Percentiles rank a stretch among this genome's conserved stretches.
Conservation (phyloP, 2,797 vertebrate species). For the Macroramphosus scolopax region DNA sequence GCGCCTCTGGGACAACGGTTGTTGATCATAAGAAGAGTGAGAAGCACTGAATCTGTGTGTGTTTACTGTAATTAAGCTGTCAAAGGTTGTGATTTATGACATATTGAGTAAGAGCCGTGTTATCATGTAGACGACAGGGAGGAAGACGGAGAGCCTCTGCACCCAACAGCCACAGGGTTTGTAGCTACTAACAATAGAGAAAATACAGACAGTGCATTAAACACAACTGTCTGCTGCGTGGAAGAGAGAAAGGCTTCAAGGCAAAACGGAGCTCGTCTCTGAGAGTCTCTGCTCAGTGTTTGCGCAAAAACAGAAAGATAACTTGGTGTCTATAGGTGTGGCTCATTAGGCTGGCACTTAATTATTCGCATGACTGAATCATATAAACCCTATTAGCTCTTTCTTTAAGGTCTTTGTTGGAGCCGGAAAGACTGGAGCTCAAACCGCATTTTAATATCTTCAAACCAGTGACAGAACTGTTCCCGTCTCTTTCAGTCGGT, state of each 20-base stretch:
- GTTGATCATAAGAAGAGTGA: slow-evolving; percentile 65
- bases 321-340: background rate
- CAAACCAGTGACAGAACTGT: too few species aligned
- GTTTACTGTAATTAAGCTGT: slow-evolving; percentile 84
- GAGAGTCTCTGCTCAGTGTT: slow-evolving; percentile 21
- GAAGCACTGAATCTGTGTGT: slow-evolving; percentile 61
- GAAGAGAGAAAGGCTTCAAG: slow-evolving; percentile 30
- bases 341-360: background rate
- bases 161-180: slow-evolving; percentile 61
- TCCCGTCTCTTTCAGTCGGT: slow-evolving; percentile 38
- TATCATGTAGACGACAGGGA: slow-evolving; percentile 55
- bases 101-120: slow-evolving; percentile 75
- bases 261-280: slow-evolving; percentile 23
- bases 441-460: too few species aligned
- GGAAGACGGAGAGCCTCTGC: slow-evolving; percentile 24
- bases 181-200: slow-evolving; percentile 60
- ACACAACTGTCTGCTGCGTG: slow-evolving; percentile 35
- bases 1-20: slow-evolving; percentile 70
- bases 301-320: slow-evolving; percentile 16
- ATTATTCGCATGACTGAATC: too few species aligned
- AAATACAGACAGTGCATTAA: slow-evolving; percentile 50
- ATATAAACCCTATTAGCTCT: background rate
- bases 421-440: too few species aligned
- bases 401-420: background rate
- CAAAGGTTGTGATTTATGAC: slow-evolving; percentile 76